phyloP scores from a whole-genome alignment of 1,140 invertebrate genomes.

The Drosophila sturtevanti region DNA sequence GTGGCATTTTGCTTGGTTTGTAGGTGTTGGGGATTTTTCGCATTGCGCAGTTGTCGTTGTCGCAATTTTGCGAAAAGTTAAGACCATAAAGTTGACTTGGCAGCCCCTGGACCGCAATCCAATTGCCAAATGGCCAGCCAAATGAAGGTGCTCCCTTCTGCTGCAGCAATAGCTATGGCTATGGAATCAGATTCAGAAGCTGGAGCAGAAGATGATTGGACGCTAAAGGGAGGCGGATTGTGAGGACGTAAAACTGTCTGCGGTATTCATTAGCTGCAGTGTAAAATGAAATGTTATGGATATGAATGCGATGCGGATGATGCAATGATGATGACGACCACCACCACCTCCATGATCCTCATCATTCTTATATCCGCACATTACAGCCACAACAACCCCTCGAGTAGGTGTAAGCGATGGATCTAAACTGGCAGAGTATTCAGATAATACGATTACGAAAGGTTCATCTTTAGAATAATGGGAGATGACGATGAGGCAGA shows the following conservation, averaged over 20 bases:
- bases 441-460: too few species aligned
- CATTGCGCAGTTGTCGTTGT: conserved; percentile 64
- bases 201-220: conserved; percentile 4
- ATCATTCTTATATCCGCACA: neutral
- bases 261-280: conserved; percentile 60
- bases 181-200: too few species aligned
- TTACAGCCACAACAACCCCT: neutral
- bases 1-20: conserved; percentile 21
- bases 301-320: conserved; percentile 19
- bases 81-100: conserved; percentile 67
- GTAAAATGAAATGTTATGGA: conserved; percentile 44
- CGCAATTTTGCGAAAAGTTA: conserved; percentile 45
- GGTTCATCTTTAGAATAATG: too few species aligned
- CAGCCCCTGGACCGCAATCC: conserved; percentile 69
- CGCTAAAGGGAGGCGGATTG: neutral
- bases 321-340: conserved; percentile 20
- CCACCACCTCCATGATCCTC: neutral
- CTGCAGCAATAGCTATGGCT: too few species aligned
- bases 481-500: too few species aligned
- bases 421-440: too few species aligned
- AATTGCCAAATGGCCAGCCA: conserved; percentile 62
- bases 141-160: conserved; percentile 4
- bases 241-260: conserved; percentile 51
- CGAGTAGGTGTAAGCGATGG: too few species aligned
- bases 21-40: conserved; percentile 69